Percentiles rank a stretch among this genome's conserved stretches.
Conservation (phyloP, 2,113 vertebrate genomes). For the Leucoraja erinaceus region DNA sequence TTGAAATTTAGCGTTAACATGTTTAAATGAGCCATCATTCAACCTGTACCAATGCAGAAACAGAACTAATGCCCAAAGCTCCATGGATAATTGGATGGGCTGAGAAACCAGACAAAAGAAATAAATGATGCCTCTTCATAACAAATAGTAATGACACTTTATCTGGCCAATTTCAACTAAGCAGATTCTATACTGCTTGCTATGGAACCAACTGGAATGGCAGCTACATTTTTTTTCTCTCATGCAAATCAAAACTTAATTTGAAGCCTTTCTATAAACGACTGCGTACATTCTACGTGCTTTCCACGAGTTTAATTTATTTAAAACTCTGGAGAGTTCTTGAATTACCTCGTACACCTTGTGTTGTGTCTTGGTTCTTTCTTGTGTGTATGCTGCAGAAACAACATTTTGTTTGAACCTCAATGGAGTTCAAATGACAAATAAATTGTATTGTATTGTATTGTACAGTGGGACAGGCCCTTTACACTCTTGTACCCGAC, state of each 20-base stretch:
- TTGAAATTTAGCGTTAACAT: neutral
- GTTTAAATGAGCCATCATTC: neutral
- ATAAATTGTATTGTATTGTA: too few species aligned
- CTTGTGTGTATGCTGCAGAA: too few species aligned
- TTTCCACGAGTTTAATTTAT: too few species aligned
- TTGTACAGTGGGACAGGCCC: too few species aligned
- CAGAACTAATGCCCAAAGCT: neutral
- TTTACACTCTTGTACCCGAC: neutral
- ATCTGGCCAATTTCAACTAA: neutral
- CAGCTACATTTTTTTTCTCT: neutral
- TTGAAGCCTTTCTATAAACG: neutral
- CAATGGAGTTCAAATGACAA: too few species aligned
- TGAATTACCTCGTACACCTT: too few species aligned
- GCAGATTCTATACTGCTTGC: neutral
- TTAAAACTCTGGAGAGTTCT: too few species aligned
- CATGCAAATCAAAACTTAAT: neutral
- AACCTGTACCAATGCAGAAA: neutral
- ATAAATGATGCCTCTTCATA: neutral
- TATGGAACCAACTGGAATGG: neutral
- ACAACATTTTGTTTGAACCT: too few species aligned
- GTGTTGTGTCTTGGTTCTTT: too few species aligned
- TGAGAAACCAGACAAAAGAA: neutral
- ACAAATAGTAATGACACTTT: neutral
- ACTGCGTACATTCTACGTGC: neutral
- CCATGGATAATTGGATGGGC: neutral